Conservation (phyloP, 2,113 vertebrate genomes). For the Bothrops jararaca region DNA sequence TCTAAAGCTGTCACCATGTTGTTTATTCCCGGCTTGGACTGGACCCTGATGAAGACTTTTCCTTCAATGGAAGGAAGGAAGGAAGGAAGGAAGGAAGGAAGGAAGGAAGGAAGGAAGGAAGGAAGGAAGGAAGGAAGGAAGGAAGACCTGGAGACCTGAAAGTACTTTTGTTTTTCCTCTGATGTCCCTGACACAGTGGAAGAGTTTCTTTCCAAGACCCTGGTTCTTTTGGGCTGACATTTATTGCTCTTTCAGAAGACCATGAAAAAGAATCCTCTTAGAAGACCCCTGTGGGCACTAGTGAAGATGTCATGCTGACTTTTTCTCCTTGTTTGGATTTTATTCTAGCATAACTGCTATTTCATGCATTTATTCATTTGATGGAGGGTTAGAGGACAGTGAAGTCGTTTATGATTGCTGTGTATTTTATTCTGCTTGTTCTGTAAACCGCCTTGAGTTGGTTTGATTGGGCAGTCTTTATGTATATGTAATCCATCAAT, state of each 20-base stretch:
- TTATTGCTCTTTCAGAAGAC: neutral
- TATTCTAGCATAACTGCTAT: neutral
- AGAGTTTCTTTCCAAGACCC: neutral
- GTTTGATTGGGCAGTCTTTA: neutral
- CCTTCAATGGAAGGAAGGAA: too few relatives aligned
- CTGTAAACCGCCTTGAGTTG: neutral
- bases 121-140: neutral
- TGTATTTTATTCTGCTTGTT: neutral
- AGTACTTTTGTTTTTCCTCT: neutral
- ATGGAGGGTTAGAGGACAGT: neutral
- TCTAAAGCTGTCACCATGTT: too few relatives aligned
- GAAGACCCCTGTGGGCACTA: neutral
- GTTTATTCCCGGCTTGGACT: too few relatives aligned
- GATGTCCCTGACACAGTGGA: neutral
- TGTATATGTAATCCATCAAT: neutral
- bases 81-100: too few relatives aligned
- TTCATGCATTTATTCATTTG: neutral
- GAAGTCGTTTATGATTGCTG: neutral
- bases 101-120: neutral
- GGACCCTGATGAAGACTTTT: too few relatives aligned
- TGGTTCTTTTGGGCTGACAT: neutral
- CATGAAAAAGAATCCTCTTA: neutral
- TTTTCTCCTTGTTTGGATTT: neutral
- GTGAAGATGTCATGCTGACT: neutral
- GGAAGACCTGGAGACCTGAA: neutral